Evolutionary conservation across 2,797 vertebrate genomes (phyloP).

Genomic region (Paratrypauchen microcephalus): DNA sequence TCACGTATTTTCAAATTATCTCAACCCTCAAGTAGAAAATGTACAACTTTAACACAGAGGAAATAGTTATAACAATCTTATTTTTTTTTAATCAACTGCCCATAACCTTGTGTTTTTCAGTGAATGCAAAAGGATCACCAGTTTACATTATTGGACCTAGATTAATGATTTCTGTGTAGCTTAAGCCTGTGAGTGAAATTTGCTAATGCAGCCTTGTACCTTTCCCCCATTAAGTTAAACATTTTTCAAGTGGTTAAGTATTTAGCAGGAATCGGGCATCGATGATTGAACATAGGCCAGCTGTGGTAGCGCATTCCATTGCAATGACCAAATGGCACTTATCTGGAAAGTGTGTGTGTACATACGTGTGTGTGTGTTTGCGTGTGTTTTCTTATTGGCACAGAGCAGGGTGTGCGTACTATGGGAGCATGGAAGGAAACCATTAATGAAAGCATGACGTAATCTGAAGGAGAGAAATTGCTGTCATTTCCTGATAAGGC

Average conservation of each 20-base stretch:
- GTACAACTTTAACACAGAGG: too few relatives aligned
- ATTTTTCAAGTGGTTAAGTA: slow-evolving; percentile 57
- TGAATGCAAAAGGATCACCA: too few relatives aligned
- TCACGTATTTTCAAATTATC: too few relatives aligned
- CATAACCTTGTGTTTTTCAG: too few relatives aligned
- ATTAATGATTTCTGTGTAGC: slow-evolving; percentile 11
- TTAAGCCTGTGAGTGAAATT: slow-evolving; percentile 30
- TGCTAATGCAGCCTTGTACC: slow-evolving; percentile 19
- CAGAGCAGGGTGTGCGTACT: slow-evolving; percentile 53
- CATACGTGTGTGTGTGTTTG: slow-evolving; percentile 28
- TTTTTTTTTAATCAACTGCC: too few relatives aligned
- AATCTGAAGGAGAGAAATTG: slow-evolving; percentile 59
- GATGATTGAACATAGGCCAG: slow-evolving; percentile 57
- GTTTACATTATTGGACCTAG: not conserved
- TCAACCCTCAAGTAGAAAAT: too few relatives aligned
- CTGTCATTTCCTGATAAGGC: slow-evolving; percentile 66
- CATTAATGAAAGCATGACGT: slow-evolving; percentile 69
- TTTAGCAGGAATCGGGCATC: slow-evolving; percentile 40
- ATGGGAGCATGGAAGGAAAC: slow-evolving; percentile 69
- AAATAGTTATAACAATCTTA: too few relatives aligned
- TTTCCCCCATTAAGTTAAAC: slow-evolving; percentile 52
- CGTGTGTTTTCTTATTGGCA: slow-evolving; percentile 34
- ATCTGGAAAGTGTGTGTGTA: slow-evolving; percentile 56
- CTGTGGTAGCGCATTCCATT: slow-evolving; percentile 61
- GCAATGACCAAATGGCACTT: slow-evolving; percentile 58